Conservation (phyloP, 1,140 invertebrate species). For the Zaprionus africanus region DNA sequence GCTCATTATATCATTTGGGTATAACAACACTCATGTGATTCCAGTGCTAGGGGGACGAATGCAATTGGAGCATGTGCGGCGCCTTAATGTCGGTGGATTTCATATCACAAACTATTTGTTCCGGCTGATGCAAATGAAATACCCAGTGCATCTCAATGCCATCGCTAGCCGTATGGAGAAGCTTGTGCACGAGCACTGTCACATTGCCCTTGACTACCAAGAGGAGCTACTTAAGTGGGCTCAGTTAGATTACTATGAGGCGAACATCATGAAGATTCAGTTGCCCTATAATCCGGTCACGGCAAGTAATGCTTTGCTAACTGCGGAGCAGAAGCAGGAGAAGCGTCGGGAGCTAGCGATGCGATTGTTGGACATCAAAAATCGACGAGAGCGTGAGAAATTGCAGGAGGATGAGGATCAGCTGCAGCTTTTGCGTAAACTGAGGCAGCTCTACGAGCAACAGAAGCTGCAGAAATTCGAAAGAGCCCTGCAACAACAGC, state of each 20-base stretch:
- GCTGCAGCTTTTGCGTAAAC: constrained; percentile 90
- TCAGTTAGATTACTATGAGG: constrained; percentile 92
- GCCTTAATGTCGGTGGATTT: constrained; percentile 94
- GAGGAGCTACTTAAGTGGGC: constrained; percentile 92
- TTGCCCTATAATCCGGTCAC: constrained; percentile 88
- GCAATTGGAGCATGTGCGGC: constrained; percentile 88
- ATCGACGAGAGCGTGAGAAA: constrained; percentile 92
- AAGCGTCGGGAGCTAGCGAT: constrained; percentile 92
- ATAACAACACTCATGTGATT: constrained; percentile 94
- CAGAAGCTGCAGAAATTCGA: constrained; percentile 83
- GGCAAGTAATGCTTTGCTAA: constrained; percentile 85
- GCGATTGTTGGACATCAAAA: constrained; percentile 93
- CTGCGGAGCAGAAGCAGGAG: constrained; percentile 93
- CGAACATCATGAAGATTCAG: constrained; percentile 93
- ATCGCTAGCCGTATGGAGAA: constrained; percentile 95
- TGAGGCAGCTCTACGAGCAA: constrained; percentile 84
- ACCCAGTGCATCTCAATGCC: constrained; percentile 94
- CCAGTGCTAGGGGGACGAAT: constrained; percentile 91
- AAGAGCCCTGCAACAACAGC: constrained; percentile 86
- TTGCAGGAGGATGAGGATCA: constrained; percentile 93
- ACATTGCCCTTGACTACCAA: constrained; percentile 91
- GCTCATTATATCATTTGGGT: constrained; percentile 93
- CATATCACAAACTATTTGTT: constrained; percentile 95
- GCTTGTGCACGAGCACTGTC: constrained; percentile 92
- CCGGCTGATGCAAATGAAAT: constrained; percentile 96